These are phyloP conservation scores for Ibycter americanus DNA, from an alignment of 2,797 vertebrate species.

Conservation along the genomic window DNA sequence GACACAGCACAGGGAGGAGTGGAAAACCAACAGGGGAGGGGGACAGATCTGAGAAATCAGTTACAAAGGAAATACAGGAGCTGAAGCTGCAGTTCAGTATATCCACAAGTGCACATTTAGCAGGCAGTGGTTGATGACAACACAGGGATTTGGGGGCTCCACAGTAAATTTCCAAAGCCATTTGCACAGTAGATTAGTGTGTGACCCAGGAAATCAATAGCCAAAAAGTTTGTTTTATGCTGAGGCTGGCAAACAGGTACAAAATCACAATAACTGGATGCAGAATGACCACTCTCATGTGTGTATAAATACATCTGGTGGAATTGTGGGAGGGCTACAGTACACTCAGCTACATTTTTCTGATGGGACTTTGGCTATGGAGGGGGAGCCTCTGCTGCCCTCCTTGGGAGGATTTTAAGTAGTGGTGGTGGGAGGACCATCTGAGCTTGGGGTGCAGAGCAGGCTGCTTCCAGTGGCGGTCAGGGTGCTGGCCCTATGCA, in stretches of 20 bases:
- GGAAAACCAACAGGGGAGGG: background rate
- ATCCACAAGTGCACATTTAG: background rate
- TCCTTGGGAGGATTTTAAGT: background rate
- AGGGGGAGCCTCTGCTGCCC: background rate
- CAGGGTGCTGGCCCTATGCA: background rate
- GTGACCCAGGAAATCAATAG: background rate
- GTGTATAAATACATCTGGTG: background rate
- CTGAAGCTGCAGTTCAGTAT: background rate
- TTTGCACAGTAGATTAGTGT: background rate
- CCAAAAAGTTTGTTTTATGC: background rate
- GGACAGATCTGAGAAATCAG: background rate
- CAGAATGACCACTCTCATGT: background rate
- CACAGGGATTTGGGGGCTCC: background rate
- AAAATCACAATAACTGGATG: background rate
- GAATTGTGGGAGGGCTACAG: background rate
- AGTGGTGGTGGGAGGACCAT: background rate
- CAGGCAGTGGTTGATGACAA: background rate
- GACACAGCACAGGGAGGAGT: background rate
- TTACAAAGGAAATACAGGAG: background rate
- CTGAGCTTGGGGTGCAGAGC: background rate
- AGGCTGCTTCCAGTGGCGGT: background rate
- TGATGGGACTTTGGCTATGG: background rate
- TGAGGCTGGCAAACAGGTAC: background rate
- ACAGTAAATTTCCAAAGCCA: constrained; percentile 3
- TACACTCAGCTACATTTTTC: background rate